Conservation (phyloP, 2,888 invertebrate genomes). For the Celastrina argiolus region DNA sequence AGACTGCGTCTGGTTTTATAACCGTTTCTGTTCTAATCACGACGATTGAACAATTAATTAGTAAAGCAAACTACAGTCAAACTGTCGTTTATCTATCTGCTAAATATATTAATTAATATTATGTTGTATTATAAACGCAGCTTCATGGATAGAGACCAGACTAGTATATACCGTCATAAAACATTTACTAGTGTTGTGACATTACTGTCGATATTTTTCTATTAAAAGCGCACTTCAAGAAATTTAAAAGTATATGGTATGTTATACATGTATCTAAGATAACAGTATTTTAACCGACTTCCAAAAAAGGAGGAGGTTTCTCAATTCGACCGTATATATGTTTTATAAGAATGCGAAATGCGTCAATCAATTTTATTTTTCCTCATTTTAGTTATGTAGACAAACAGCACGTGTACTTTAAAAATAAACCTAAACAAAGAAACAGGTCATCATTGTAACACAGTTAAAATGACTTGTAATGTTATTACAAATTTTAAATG, state of each 20-base stretch:
- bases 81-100: not conserved
- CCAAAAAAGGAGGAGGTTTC: no score
- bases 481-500: not conserved
- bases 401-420: not conserved
- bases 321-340: no score
- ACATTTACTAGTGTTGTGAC: slow-evolving; percentile 7
- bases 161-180: slow-evolving; percentile 14
- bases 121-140: not conserved
- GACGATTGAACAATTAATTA: not conserved
- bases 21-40: not conserved
- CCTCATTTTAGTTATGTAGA: not conserved
- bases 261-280: no score
- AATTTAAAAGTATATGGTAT: no score
- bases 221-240: no score
- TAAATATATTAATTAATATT: not conserved
- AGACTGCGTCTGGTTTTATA: not conserved
- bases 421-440: not conserved
- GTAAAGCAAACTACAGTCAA: not conserved
- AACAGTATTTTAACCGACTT: no score
- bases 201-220: slow-evolving; percentile 6
- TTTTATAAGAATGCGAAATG: not conserved
- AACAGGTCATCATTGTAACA: not conserved
- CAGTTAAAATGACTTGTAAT: not conserved
- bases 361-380: not conserved
- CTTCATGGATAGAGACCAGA: slow-evolving; percentile 1